Conservation (phyloP, 2,888 invertebrate species). For the Sicus ferrugineus region DNA sequence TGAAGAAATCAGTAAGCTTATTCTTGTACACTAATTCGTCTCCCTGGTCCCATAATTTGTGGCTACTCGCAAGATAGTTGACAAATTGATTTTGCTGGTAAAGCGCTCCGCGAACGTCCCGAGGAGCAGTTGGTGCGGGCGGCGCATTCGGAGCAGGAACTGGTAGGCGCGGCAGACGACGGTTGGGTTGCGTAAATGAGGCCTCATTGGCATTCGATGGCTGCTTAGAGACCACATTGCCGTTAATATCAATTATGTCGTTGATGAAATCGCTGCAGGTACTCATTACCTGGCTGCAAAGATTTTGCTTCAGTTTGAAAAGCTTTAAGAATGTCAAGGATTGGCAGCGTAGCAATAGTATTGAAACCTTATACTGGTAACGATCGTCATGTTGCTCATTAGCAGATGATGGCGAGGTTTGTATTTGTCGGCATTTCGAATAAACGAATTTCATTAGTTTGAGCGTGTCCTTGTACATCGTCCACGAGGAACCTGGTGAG, state of each 20-base stretch:
- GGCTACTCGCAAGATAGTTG: constrained; percentile 80
- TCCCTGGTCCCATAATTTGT: constrained; percentile 93
- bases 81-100: constrained; percentile 83
- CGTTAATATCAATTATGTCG: constrained; percentile 67
- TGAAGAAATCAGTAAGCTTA: constrained; percentile 87
- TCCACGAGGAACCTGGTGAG: constrained; percentile 83
- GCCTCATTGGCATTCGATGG: constrained; percentile 90
- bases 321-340: constrained; percentile 86
- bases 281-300: constrained; percentile 81
- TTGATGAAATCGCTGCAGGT: constrained; percentile 78
- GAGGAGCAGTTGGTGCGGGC: constrained; percentile 63
- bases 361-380: constrained; percentile 76
- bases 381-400: constrained; percentile 67
- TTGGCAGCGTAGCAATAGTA: constrained; percentile 87
- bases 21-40: constrained; percentile 79
- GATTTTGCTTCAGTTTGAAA: constrained; percentile 83
- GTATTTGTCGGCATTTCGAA: constrained; percentile 73
- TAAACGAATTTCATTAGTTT: constrained; percentile 79
- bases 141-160: constrained; percentile 67
- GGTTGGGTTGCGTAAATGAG: constrained; percentile 69
- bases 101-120: constrained; percentile 78
- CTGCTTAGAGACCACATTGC: constrained; percentile 81
- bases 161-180: constrained; percentile 46
- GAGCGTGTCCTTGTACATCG: constrained; percentile 91
- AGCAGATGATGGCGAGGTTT: constrained; percentile 67